Conservation (phyloP, 2,113 vertebrate species). For the Vimba vimba region DNA sequence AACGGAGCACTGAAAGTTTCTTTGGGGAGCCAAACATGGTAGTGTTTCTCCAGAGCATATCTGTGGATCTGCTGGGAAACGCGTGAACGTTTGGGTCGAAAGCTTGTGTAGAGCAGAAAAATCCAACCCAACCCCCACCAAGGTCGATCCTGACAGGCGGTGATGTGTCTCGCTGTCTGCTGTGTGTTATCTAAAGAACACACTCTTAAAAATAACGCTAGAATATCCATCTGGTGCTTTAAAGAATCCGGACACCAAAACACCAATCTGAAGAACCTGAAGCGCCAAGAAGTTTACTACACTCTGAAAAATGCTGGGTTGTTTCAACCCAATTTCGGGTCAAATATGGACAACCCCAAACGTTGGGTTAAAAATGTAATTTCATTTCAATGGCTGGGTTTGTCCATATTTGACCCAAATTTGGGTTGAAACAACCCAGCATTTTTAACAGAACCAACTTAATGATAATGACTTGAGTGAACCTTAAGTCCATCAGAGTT, state of each 20-base stretch:
- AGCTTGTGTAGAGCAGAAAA: not conserved
- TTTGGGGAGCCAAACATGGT: no score
- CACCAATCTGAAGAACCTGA: not conserved
- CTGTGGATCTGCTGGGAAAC: not conserved
- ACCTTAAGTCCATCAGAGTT: not conserved
- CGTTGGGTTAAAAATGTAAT: no score
- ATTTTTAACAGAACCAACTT: not conserved
- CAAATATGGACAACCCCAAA: no score
- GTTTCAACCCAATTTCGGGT: no score
- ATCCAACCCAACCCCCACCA: conserved; percentile 5
- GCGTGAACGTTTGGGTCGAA: not conserved
- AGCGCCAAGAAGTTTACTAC: not conserved
- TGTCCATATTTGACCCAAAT: no score
- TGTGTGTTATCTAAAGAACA: not conserved
- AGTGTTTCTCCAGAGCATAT: not conserved
- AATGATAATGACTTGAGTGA: not conserved
- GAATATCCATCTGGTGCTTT: not conserved
- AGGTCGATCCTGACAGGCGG: not conserved
- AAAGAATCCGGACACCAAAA: not conserved
- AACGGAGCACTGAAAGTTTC: no score
- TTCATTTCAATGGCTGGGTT: no score
- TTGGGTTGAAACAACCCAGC: no score
- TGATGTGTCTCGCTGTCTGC: conserved; percentile 13
- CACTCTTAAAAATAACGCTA: not conserved
- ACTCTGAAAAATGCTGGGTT: no score